Base-by-base conservation (phyloP, 2,113 vertebrate genomes). In the Tapirus terrestris region DNA sequence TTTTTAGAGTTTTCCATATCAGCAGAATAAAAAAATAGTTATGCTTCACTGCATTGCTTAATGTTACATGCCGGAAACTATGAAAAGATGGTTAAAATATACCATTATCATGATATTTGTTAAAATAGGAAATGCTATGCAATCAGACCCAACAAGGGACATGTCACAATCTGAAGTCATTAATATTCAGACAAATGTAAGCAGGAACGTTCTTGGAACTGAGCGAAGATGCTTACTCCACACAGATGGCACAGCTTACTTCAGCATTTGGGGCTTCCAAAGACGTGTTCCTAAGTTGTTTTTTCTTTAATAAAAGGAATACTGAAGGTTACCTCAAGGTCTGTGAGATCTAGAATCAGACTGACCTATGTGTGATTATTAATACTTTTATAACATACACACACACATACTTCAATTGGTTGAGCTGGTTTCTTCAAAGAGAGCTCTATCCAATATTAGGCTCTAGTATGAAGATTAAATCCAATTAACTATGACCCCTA, bases 21-120 rank as follows among this genome's bases (percentile, higher is more conserved):
- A 98, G 84, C 87, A 97, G 51, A 97, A 97, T 91, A 92, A 85
- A 10, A 94, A 70, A 97, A 97, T 84, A 94, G 16, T 61, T 89
- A 13, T 90, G 70, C 63, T 93, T 98, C 27, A 0, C 8, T 86
- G 88, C 56, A 63, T 10, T 93, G 11, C 61, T 83, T 91, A 89
- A 89, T 89, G 13, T 95, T 97, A 96, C 89, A 0, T 75, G 89
- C 31, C 65, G 80, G 43, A 4, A 95, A 77, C 53, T 97, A 43
- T 56, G 72, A 63, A 96, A 75, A 88, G 70, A 45, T 72, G 11
- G 6, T 8, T 51, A 79, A 25, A 95, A 29, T 81, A 58, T 23
- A 76, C 58, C 61, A 68, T 96, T 67, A 60, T 81, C 36, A n/a
- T 10, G 13, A 56, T 56, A 60, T 58, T 96, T 97, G 56, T 84